These are phyloP conservation scores for Anthoptus insignis DNA, from an alignment of 2,888 invertebrate genomes.

Conservation along the genomic window DNA sequence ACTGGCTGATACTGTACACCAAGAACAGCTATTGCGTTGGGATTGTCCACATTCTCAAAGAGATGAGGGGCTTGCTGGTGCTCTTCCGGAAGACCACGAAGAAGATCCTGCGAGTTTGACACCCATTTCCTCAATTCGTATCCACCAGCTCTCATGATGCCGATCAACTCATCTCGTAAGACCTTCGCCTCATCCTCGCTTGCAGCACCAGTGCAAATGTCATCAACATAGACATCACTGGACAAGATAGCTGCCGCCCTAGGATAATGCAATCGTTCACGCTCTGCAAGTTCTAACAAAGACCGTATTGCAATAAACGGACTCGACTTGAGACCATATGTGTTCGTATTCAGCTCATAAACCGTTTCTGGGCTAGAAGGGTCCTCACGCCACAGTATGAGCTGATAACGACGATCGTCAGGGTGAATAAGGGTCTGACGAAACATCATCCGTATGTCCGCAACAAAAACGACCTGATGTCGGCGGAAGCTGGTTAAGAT, in stretches of 20 bases:
- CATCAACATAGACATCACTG: slow-evolving; percentile 5
- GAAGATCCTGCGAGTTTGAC: slow-evolving; percentile 18
- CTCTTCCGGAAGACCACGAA: slow-evolving; percentile 5
- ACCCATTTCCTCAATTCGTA: slow-evolving; percentile 29
- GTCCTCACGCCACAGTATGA: slow-evolving; percentile 34
- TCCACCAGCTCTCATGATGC: slow-evolving; percentile 5
- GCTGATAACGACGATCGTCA: slow-evolving; percentile 34
- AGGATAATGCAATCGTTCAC: not conserved
- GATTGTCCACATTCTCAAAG: slow-evolving; percentile 19
- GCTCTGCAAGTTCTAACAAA: not conserved
- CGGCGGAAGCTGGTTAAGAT: slow-evolving; percentile 20
- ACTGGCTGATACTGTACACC: slow-evolving; percentile 19
- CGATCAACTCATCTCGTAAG: slow-evolving; percentile 12
- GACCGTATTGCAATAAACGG: slow-evolving; percentile 35
- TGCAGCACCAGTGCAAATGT: not conserved
- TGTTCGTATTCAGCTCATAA: slow-evolving; percentile 40
- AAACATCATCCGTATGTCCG: slow-evolving; percentile 38
- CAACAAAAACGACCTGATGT: slow-evolving; percentile 26
- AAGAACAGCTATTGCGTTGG: slow-evolving; percentile 10
- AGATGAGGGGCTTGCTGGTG: slow-evolving; percentile 21
- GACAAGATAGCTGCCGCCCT: slow-evolving; percentile 8
- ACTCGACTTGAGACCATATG: slow-evolving; percentile 38
- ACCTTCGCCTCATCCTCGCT: not conserved
- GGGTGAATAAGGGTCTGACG: slow-evolving; percentile 30
- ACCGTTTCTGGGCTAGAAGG: slow-evolving; percentile 21